Evolutionary conservation across 2,797 vertebrate genomes (phyloP).

Genomic region (Sebastes vulpes): DNA sequence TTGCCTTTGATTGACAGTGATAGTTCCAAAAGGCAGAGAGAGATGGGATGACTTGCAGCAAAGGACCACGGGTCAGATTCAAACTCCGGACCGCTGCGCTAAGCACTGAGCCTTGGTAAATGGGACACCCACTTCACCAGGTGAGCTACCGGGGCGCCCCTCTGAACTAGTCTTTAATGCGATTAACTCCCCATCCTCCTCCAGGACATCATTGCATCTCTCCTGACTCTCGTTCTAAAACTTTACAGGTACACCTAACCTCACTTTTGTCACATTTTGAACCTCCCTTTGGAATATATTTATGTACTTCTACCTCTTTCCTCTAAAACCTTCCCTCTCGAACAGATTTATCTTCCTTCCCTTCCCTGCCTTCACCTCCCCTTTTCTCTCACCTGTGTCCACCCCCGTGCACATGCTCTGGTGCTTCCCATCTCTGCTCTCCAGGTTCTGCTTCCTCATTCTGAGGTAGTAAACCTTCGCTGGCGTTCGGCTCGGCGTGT

Average conservation of each 20-base stretch:
- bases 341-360: neutral
- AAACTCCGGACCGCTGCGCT: too few species aligned
- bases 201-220: neutral
- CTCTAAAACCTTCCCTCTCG: neutral
- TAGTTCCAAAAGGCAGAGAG: too few species aligned
- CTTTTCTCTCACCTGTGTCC: neutral
- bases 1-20: too few species aligned
- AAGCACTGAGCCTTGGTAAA: too few species aligned
- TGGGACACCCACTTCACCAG: too few species aligned
- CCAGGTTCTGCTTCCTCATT: conserved; percentile 32
- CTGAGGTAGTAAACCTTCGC: conserved; percentile 66
- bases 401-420: neutral
- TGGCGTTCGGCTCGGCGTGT: conserved; percentile 25
- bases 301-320: neutral
- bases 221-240: neutral
- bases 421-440: neutral
- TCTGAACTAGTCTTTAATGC: neutral
- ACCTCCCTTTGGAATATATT: neutral
- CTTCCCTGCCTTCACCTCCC: neutral
- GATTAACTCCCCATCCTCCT: conserved; percentile 2
- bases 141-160: too few species aligned
- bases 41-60: too few species aligned
- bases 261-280: neutral
- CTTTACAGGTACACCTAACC: neutral
- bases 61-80: too few species aligned